These are phyloP conservation scores for Sebastes iracundus DNA, from an alignment of 2,797 vertebrate species.

Conservation along the genomic window DNA sequence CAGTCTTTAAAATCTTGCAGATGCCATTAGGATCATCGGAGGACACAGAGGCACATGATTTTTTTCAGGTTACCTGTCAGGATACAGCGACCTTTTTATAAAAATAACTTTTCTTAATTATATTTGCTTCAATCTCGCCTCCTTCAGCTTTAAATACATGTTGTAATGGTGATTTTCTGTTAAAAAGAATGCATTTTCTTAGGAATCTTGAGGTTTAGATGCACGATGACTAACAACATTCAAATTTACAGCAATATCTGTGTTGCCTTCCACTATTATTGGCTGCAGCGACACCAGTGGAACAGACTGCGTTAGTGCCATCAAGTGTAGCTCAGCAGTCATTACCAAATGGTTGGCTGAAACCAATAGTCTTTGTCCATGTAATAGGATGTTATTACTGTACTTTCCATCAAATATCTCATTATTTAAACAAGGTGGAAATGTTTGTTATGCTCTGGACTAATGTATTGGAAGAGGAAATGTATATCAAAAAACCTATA, in stretches of 20 bases:
- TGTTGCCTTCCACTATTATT: background rate
- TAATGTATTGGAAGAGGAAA: background rate
- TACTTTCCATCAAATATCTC: background rate
- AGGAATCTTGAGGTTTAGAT: background rate
- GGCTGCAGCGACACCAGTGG: background rate
- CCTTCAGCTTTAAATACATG: background rate
- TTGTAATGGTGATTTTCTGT: background rate
- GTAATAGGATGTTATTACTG: background rate
- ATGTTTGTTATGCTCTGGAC: background rate
- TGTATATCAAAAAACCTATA: accelerated
- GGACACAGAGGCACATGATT: no score
- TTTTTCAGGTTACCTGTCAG: no score
- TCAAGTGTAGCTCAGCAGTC: constrained; percentile 29
- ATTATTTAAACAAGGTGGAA: background rate
- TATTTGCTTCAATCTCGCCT: no score
- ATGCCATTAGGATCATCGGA: no score
- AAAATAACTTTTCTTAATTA: no score
- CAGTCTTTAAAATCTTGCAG: no score
- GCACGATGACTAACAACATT: background rate
- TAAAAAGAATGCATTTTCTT: background rate
- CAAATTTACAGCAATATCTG: background rate
- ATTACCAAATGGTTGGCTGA: background rate
- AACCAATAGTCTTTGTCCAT: background rate
- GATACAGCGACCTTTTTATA: no score
- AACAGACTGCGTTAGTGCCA: constrained; percentile 29